Conservation (phyloP, 2,888 invertebrate genomes). For the Enchytraeus crypticus region DNA sequence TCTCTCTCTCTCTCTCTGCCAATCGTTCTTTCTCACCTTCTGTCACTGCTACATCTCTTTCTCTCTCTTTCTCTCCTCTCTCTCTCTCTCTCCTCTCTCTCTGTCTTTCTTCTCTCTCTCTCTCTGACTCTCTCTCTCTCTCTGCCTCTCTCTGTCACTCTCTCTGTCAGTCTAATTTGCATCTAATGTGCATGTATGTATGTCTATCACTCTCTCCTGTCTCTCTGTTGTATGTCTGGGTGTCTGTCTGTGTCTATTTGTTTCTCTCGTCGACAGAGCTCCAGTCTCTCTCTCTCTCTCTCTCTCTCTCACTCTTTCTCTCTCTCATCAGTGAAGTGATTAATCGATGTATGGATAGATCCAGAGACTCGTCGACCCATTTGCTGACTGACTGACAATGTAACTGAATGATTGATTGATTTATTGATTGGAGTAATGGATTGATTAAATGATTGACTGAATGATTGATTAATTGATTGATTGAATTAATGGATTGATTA, state of each 20-base stretch:
- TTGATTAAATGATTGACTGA: too few species aligned
- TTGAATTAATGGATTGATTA: too few species aligned
- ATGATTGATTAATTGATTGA: too few species aligned
- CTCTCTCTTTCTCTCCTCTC: not conserved
- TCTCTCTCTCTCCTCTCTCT: not conserved
- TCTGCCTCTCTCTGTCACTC: conserved; percentile 5
- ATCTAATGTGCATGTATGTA: not conserved
- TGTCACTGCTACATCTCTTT: not conserved
- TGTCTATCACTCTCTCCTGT: too few species aligned
- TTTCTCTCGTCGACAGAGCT: not conserved
- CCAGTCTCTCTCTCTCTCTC: not conserved
- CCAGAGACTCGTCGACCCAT: too few species aligned
- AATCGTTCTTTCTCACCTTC: not conserved
- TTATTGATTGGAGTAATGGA: too few species aligned
- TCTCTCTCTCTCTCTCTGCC: conserved; percentile 3
- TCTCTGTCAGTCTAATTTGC: not conserved
- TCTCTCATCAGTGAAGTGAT: too few species aligned
- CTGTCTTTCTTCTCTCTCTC: too few species aligned
- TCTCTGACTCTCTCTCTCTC: conserved; percentile 6
- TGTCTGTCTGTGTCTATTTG: not conserved
- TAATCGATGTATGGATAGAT: too few species aligned
- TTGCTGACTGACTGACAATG: too few species aligned
- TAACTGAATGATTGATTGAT: too few species aligned
- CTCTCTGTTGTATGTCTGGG: not conserved
- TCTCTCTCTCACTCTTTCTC: too few species aligned